These are phyloP conservation scores for Drosophila paramelanica DNA, from an alignment of 2,888 invertebrate species.

Conservation along the genomic window DNA sequence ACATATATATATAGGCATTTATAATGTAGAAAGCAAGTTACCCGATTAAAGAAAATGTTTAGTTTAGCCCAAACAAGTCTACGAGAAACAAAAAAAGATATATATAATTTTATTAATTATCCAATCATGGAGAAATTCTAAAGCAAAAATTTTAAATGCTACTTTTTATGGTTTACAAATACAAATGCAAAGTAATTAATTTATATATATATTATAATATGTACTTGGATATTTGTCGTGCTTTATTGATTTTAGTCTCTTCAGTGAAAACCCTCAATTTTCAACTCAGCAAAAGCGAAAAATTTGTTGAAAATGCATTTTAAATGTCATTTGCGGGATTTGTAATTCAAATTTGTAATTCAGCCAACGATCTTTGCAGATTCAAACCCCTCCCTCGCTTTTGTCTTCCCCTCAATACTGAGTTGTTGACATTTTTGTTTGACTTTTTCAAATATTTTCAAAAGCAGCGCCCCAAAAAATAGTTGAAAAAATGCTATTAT, in stretches of 20 bases:
- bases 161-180: too few relatives aligned
- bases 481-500: conserved; percentile 50
- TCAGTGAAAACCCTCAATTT: neutral
- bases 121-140: too few relatives aligned
- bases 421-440: conserved; percentile 76
- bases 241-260: too few relatives aligned
- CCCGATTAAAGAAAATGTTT: too few relatives aligned
- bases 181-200: too few relatives aligned
- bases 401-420: conserved; percentile 2
- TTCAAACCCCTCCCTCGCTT: conserved; percentile 3
- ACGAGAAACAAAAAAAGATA: too few relatives aligned
- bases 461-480: conserved; percentile 40
- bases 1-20: too few relatives aligned
- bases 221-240: too few relatives aligned
- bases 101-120: too few relatives aligned
- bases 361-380: conserved; percentile 8
- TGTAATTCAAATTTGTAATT: conserved; percentile 48
- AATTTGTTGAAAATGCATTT: conserved; percentile 15
- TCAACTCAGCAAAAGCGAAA: neutral
- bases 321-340: conserved; percentile 60
- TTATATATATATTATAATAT: neutral
- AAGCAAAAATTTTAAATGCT: too few relatives aligned
- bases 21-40: too few relatives aligned
- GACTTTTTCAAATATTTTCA: conserved; percentile 66
- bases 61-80: too few relatives aligned